Base-by-base conservation (phyloP, 2,888 invertebrate genomes). In the Cerastis leucographa region DNA sequence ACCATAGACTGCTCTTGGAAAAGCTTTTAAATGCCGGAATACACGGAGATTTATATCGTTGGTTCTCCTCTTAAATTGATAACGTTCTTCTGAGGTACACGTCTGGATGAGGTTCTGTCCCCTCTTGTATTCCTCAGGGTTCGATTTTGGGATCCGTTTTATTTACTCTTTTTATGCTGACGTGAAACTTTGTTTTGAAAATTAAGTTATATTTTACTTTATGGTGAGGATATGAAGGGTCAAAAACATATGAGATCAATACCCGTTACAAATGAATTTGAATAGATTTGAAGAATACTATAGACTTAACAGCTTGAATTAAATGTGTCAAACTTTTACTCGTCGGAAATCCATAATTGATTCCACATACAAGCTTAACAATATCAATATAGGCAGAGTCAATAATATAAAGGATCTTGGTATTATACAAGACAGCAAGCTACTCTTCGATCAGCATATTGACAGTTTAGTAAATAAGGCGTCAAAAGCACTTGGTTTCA, bases 91-190 rank as follows among this genome's bases (percentile, higher is more conserved):
- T 71, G 14, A 71, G 73, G 1, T 78, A 66, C 40, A 61, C 44
- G 9, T 76, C 78, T 35, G 40, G 42, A n/a, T 76, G 70, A 70
- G n/a, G 6, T 25, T 56, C 35, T 51, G 46, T 81, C 6, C 70
- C 78, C n/a, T 74, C 71, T 0, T 78, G 77, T 1, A 73, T 80
- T 7, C 78, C 80, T 0, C 83, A 80, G 25, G 83, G 80, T 5
- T 83, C 77, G 0, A 62, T 77, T 19, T 46, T 73, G 7, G 73
- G 69, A 25, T 56, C 64, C 7, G 6, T 77, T 1, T 46, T 80
- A 46, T 76, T 76, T 46, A 67, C 22, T 25, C 11, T 77, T 14
- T 76, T 74, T 51, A n/a, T 35, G 35, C 35, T 2, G 35, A 35
- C 35, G 35, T 35, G 35, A 35, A 35, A 35, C 35, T 1, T 3